A percentile compares a stretch with the other conserved stretches of the same genome.
Evolutionary conservation across 2,888 invertebrate species (phyloP).

Genomic region (Hirtodrosophila trivittata): DNA sequence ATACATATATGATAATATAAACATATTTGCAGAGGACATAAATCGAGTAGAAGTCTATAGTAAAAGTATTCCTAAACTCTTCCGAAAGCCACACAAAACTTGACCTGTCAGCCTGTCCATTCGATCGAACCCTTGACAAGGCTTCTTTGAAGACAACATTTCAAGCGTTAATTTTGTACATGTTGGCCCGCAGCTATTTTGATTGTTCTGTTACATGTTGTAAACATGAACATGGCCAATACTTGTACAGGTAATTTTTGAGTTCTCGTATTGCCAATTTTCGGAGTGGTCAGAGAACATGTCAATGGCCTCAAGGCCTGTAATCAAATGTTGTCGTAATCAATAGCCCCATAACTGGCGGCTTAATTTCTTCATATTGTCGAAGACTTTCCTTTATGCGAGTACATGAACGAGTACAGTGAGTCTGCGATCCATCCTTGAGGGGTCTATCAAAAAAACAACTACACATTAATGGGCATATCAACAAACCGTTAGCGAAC

Average conservation of each 20-base stretch:
- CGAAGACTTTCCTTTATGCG: constrained; percentile 63
- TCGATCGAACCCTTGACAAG: neutral
- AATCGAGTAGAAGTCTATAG: no score
- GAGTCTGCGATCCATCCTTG: constrained; percentile 7
- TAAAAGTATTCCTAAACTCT: neutral
- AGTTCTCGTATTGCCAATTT: constrained; percentile 49
- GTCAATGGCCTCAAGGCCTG: constrained; percentile 61
- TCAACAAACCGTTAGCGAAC: constrained; percentile 73
- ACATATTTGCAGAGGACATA: no score
- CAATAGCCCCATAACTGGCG: constrained; percentile 29
- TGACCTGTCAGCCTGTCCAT: no score
- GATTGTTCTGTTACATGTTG: constrained; percentile 69
- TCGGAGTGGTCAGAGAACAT: constrained; percentile 57
- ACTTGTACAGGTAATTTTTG: constrained; percentile 40
- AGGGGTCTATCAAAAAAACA: constrained; percentile 13
- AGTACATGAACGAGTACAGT: neutral
- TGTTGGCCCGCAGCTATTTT: constrained; percentile 67
- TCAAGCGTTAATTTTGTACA: constrained; percentile 33
- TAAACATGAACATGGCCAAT: constrained; percentile 71
- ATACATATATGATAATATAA: no score
- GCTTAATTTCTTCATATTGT: constrained; percentile 71
- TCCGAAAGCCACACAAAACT: no score
- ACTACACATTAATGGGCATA: constrained; percentile 45
- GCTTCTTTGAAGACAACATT: neutral
- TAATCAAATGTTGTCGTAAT: constrained; percentile 54